Percentiles rank a stretch among this genome's conserved stretches.
These are phyloP conservation scores for Acrocephalus arundinaceus DNA, from an alignment of 2,113 vertebrate species.

Conservation along the genomic window DNA sequence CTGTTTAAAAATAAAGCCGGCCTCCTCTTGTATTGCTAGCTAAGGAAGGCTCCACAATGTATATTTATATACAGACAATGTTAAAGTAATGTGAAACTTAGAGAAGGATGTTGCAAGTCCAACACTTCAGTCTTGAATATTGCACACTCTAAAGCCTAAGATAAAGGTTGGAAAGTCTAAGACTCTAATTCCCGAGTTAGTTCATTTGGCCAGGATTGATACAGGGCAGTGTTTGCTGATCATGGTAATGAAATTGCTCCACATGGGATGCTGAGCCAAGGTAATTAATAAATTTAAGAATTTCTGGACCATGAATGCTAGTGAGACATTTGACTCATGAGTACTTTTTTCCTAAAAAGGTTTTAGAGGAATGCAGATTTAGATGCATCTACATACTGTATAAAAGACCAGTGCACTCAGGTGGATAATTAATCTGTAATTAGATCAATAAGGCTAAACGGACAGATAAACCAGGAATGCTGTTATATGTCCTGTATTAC, in stretches of 20 bases:
- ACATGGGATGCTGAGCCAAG: neutral
- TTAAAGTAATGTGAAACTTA: neutral
- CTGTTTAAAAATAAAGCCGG: neutral
- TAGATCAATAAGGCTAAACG: conserved; percentile 42
- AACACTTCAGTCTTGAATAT: neutral
- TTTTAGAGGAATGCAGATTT: conserved; percentile 14
- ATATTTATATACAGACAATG: neutral
- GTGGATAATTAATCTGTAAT: conserved; percentile 50
- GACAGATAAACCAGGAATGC: conserved; percentile 2
- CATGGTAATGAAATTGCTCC: conserved; percentile 13
- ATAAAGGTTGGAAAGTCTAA: neutral
- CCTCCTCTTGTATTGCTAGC: neutral
- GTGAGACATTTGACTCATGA: neutral
- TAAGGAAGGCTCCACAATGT: neutral
- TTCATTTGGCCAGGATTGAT: conserved; percentile 11
- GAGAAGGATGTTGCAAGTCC: neutral
- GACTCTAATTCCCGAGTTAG: neutral
- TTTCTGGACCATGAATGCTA: conserved; percentile 35
- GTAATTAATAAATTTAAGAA: conserved; percentile 47
- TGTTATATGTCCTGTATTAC: neutral
- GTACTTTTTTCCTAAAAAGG: neutral
- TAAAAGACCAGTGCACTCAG: neutral
- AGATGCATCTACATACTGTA: neutral
- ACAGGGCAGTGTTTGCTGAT: conserved; percentile 17
- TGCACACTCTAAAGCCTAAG: neutral